Percentiles rank a stretch among this genome's conserved stretches.
These are phyloP conservation scores for Chauna torquata DNA, from an alignment of 2,113 vertebrate genomes.

Conservation along the genomic window DNA sequence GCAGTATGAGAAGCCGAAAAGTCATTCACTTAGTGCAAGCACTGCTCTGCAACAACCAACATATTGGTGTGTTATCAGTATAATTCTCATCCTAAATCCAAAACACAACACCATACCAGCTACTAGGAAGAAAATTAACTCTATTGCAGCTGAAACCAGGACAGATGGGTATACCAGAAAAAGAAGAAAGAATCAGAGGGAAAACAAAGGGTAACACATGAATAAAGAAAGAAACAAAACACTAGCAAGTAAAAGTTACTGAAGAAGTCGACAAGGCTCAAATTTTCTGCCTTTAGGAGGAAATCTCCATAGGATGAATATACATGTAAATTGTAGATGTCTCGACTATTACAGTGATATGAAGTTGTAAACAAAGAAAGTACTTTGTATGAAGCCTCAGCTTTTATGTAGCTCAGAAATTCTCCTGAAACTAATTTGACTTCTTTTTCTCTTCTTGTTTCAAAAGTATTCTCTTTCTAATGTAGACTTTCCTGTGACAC, in stretches of 20 bases:
- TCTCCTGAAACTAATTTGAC: background rate
- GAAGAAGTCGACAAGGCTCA: background rate
- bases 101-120: no score
- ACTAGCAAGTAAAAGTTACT: background rate
- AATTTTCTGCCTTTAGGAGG: background rate
- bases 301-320: background rate
- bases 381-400: background rate
- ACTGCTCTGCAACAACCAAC: no score
- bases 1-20: no score
- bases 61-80: no score
- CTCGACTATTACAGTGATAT: background rate
- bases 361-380: conserved; percentile 9
- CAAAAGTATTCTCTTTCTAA: conserved; percentile 21
- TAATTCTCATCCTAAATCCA: no score
- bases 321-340: background rate
- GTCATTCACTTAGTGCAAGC: no score
- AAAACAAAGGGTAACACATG: background rate
- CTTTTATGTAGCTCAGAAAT: conserved; percentile 37
- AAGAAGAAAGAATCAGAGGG: background rate
- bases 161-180: background rate
- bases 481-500: conserved; percentile 6
- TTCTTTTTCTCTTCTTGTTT: conserved; percentile 20
- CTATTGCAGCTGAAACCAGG: no score
- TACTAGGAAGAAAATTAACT: no score
- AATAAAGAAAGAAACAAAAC: background rate